Evolutionary conservation across 2,888 invertebrate species (phyloP).

Genomic region (Rhorus exstirpatorius): DNA sequence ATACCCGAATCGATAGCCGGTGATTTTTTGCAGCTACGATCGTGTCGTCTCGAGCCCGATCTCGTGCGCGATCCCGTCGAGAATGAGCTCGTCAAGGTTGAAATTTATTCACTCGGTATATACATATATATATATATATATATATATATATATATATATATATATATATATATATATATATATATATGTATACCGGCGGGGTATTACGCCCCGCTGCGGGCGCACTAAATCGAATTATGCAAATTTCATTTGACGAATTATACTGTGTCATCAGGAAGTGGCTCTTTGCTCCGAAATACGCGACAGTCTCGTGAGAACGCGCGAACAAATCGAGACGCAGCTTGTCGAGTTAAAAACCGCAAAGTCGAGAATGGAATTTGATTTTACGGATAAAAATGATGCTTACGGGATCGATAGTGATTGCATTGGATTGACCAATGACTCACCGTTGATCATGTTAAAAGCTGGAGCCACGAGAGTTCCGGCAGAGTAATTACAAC

Average conservation of each 20-base stretch:
- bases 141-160: too few species aligned
- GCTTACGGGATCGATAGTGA: constrained; percentile 92
- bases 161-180: too few species aligned
- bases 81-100: constrained; percentile 90
- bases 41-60: constrained; percentile 91
- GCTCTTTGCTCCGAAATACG: constrained; percentile 91
- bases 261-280: constrained; percentile 87
- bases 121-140: too few species aligned
- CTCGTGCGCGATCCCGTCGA: constrained; percentile 92
- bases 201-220: too few species aligned
- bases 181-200: too few species aligned
- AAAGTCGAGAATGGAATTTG: constrained; percentile 94
- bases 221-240: constrained; percentile 6
- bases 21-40: constrained; percentile 91
- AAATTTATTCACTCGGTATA: background rate
- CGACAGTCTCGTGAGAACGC: constrained; percentile 88
- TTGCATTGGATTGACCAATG: constrained; percentile 90
- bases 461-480: constrained; percentile 93
- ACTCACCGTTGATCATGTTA: constrained; percentile 91
- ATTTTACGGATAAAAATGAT: constrained; percentile 96
- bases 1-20: constrained; percentile 92
- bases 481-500: constrained; percentile 89
- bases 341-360: constrained; percentile 92
- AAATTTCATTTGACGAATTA: constrained; percentile 42
- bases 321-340: constrained; percentile 90